Conservation (phyloP, 2,113 vertebrate species). For the Strix aluco region DNA sequence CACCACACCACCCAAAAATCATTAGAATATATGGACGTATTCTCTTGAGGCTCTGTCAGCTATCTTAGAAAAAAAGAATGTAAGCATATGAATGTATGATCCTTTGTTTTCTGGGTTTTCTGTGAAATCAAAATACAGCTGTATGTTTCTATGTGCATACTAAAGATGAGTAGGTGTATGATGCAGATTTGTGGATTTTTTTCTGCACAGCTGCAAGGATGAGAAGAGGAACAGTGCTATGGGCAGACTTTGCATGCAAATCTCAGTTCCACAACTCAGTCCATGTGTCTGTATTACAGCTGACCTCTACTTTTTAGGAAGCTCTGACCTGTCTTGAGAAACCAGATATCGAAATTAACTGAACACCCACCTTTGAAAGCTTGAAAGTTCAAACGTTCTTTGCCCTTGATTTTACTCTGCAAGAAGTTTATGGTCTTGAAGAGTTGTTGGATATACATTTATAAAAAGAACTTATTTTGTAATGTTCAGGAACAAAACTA, state of each 20-base stretch:
- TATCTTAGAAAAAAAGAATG: not conserved
- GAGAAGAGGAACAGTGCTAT: not conserved
- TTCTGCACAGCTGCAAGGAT: not conserved
- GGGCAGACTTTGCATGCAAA: not conserved
- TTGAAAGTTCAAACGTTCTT: not conserved
- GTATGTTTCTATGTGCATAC: not conserved
- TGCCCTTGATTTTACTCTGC: not conserved
- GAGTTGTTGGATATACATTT: not conserved
- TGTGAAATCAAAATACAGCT: not conserved
- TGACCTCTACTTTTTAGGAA: constrained; percentile 22
- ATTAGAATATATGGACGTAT: not conserved
- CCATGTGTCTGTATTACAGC: not conserved
- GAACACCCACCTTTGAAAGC: not conserved
- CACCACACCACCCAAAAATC: not conserved
- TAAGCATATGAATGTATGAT: not conserved
- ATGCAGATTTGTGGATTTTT: not conserved
- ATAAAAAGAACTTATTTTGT: not conserved
- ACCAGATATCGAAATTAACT: not conserved
- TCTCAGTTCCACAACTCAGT: not conserved
- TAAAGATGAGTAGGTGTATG: not conserved
- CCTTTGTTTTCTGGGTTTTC: not conserved
- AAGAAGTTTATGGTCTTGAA: not conserved
- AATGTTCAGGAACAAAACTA: not conserved
- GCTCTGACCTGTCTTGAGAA: not conserved
- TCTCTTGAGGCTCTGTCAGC: not conserved